phyloP scores from a whole-genome alignment of 2,888 invertebrate genomes.

The Lochmaea capreae region DNA sequence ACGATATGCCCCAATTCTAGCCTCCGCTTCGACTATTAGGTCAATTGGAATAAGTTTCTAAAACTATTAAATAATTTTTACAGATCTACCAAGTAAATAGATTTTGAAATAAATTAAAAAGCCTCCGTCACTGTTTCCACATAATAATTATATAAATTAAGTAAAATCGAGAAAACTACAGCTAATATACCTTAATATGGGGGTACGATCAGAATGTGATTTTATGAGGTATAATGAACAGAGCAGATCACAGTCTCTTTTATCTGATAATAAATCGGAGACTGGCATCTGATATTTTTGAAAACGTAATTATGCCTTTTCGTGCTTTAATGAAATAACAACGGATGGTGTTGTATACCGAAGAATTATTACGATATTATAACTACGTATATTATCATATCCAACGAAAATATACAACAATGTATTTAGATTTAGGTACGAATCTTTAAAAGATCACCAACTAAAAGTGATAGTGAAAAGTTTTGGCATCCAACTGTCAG shows the following conservation, averaged over 20 bases:
- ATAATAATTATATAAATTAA: conserved; percentile 64
- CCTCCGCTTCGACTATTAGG: no score
- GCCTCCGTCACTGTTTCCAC: conserved; percentile 46
- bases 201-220: conserved; percentile 58
- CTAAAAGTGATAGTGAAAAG: no score
- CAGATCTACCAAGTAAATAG: background rate
- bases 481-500: no score
- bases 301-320: conserved; percentile 65
- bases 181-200: conserved; percentile 64
- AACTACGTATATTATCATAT: background rate
- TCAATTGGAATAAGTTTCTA: no score
- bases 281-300: conserved; percentile 65
- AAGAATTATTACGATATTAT: conserved; percentile 15
- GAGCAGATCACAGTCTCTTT: conserved; percentile 61
- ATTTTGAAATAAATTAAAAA: background rate
- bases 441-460: no score
- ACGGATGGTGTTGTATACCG: conserved; percentile 40
- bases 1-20: no score
- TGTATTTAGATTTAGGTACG: background rate
- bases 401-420: background rate
- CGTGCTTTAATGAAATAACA: conserved; percentile 63
- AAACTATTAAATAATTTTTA: no score
- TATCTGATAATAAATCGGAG: conserved; percentile 69
- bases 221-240: conserved; percentile 17
- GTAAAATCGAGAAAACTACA: conserved; percentile 65